Base-by-base conservation (phyloP, 2,888 invertebrate genomes). In the Sinodicranocentrus sp. region DNA sequence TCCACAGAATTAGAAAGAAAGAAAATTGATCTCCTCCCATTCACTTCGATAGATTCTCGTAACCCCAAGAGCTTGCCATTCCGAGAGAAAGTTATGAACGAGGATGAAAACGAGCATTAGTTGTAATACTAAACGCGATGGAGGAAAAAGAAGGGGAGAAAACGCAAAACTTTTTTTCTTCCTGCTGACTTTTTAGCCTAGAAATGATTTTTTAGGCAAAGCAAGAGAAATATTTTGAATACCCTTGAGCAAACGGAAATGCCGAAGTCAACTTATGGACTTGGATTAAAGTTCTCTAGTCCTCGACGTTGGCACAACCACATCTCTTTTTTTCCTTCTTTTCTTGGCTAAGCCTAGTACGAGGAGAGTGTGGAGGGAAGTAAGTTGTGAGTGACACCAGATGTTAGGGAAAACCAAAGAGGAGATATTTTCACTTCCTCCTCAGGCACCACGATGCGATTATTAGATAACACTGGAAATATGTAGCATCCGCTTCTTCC, bases 241-340 rank as follows among this genome's bases (percentile, higher is more conserved):
- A 70, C 70, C 70, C 70, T 70, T 70, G 70, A 70, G 70, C 70
- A 70, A 70, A 43, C 17, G 28, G 52, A 70, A 70, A 70, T 70
- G 23, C 52, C 70, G 25, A 52, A 52, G 70, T 28, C 19, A 25
- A 39, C 17, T 26, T 70, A 70, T 43, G 28, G 43, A 44, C 67
- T 39, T 63, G 70, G 70, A 70, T 70, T 70, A 70, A 26, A 52
- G 70, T 61, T 61, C 28, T 61, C n/a, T 33, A 10, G 48, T 5
- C 10, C 15, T n/a, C n/a, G n/a, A n/a, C n/a, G n/a, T 48, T 48
- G 48, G 48, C n/a, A 2, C 3, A 25, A 33, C 23, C 63, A 33
- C 63, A 63, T 63, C 15, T 63, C n/a, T 33, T 17, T 63, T 6
- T 63, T 33, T 10, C 19, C 25, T 48, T 39, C 39, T n/a, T 48